Conservation (phyloP, 2,888 invertebrate genomes). For the Polylopha cassiicola region DNA sequence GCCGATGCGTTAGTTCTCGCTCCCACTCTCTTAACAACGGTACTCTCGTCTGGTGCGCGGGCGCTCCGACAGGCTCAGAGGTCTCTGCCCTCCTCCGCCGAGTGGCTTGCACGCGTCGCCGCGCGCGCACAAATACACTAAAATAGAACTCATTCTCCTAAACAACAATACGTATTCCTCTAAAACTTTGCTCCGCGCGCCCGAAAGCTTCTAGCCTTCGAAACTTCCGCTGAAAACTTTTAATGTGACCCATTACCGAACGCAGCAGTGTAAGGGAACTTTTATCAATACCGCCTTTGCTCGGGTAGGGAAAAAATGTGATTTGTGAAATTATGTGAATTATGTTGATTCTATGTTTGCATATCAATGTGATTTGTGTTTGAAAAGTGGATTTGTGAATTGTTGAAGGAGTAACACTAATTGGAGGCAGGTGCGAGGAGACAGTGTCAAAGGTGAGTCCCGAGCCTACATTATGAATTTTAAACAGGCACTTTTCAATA, state of each 20-base stretch:
- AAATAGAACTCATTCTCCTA: constrained; percentile 17
- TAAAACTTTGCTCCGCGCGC: constrained; percentile 10
- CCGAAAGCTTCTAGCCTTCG: not conserved
- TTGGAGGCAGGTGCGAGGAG: constrained; percentile 22
- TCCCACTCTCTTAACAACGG: constrained; percentile 67
- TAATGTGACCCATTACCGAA: constrained; percentile 39
- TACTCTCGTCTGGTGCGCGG: constrained; percentile 48
- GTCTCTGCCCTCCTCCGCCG: constrained; percentile 62
- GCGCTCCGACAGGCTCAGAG: constrained; percentile 54
- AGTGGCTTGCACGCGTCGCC: constrained; percentile 43
- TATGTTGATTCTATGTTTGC: constrained; percentile 52
- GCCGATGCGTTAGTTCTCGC: constrained; percentile 40
- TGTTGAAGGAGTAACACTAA: constrained; percentile 36
- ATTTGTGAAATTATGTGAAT: constrained; percentile 60
- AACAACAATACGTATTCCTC: constrained; percentile 3
- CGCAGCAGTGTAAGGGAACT: constrained; percentile 37
- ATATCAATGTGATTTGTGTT: constrained; percentile 55
- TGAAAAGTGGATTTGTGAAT: constrained; percentile 50
- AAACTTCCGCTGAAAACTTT: constrained; percentile 27
- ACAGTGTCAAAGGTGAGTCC: constrained; percentile 50
- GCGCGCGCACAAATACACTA: constrained; percentile 36
- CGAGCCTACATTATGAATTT: constrained; percentile 37
- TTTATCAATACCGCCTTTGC: constrained; percentile 45
- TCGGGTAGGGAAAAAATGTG: constrained; percentile 48
- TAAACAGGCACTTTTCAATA: constrained; percentile 49